These are phyloP conservation scores for Gnatocerus cornutus DNA, from an alignment of 2,888 invertebrate genomes.

Conservation along the genomic window DNA sequence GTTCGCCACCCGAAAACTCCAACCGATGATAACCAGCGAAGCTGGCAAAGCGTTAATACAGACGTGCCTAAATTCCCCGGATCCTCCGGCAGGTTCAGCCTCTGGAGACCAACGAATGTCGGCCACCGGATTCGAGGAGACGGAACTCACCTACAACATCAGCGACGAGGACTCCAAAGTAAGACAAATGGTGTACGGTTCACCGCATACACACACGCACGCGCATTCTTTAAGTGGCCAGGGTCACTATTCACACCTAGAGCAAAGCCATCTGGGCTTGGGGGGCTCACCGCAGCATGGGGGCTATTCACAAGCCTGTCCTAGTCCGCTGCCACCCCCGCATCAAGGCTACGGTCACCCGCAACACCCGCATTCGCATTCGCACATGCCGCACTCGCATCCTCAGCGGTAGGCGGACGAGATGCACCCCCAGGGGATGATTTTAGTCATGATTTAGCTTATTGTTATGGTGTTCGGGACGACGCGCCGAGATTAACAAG, in stretches of 20 bases:
- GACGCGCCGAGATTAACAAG: conserved; percentile 45
- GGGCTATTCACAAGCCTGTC: conserved; percentile 79
- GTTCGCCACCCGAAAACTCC: conserved; percentile 97
- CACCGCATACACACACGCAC: conserved; percentile 79
- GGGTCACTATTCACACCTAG: conserved; percentile 69
- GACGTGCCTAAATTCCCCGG: conserved; percentile 98
- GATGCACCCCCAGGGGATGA: conserved; percentile 27
- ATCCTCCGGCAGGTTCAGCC: conserved; percentile 82
- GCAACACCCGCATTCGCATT: conserved; percentile 81
- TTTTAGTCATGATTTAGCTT: conserved; percentile 61
- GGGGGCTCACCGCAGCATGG: conserved; percentile 72
- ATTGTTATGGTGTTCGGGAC: conserved; percentile 57
- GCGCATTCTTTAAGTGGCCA: conserved; percentile 73
- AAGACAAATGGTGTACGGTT: conserved; percentile 93
- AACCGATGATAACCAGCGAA: conserved; percentile 99
- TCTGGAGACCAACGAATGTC: conserved; percentile 95
- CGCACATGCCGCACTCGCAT: conserved; percentile 82
- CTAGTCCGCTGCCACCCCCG: conserved; percentile 82
- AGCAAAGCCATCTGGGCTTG: conserved; percentile 69
- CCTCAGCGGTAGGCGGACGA: conserved; percentile 82
- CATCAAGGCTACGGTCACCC: conserved; percentile 76
- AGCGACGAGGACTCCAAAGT: conserved; percentile 97
- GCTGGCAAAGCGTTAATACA: conserved; percentile 98
- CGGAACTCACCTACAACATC: conserved; percentile 97
- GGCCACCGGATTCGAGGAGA: conserved; percentile 98